phyloP scores from a whole-genome alignment of 2,888 invertebrate genomes.

The Lasioglossum zephyrum region DNA sequence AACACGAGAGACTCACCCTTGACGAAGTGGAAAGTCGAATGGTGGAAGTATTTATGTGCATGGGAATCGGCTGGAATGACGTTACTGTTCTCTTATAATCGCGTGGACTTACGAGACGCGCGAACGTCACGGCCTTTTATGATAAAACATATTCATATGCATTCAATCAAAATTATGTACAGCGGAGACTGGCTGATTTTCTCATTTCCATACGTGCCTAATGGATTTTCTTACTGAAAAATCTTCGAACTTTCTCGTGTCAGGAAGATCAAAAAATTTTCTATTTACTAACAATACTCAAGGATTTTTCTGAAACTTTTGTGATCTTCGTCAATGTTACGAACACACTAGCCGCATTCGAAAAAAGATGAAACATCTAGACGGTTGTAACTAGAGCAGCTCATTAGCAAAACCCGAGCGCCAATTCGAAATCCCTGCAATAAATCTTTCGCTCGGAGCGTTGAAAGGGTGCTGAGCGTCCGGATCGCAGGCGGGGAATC shows the following conservation, averaged over 20 bases:
- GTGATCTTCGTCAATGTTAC: too few species aligned
- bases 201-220: conserved; percentile 7
- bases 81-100: conserved; percentile 67
- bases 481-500: conserved; percentile 67
- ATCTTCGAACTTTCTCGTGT: conserved; percentile 8
- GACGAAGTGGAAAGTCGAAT: conserved; percentile 36
- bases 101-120: conserved; percentile 57
- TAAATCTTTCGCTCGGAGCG: not conserved
- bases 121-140: conserved; percentile 38
- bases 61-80: conserved; percentile 68
- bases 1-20: conserved; percentile 41
- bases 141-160: conserved; percentile 44
- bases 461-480: conserved; percentile 18
- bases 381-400: not conserved
- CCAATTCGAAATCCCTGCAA: not conserved
- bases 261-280: not conserved
- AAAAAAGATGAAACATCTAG: not conserved
- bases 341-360: too few species aligned
- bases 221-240: not conserved
- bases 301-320: not conserved
- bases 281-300: too few species aligned
- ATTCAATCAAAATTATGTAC: conserved; percentile 27
- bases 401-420: not conserved
- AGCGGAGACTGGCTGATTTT: conserved; percentile 16
- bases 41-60: conserved; percentile 68